Percentiles rank a stretch among this genome's conserved stretches.
phyloP scores from a whole-genome alignment of 2,113 vertebrate species.

The Pseudorhombus dupliciocellatus region DNA sequence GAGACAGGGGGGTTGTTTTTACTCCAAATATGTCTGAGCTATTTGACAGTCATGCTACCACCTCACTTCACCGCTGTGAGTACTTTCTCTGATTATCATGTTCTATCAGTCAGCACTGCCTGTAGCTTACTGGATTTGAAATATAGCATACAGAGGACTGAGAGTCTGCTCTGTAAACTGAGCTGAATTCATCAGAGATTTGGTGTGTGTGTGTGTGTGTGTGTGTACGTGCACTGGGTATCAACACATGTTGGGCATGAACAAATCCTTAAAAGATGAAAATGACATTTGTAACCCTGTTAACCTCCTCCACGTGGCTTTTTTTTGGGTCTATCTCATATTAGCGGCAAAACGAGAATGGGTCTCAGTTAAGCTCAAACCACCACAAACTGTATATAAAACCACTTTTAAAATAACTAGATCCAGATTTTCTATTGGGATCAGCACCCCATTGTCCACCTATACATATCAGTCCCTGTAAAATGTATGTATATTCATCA shows the following conservation, averaged over 20 bases:
- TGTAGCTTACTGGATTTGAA: slow-evolving; percentile 33
- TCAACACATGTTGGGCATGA: slow-evolving; percentile 25
- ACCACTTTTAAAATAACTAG: too few relatives aligned
- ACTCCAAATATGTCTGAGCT: neutral
- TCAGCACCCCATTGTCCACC: too few relatives aligned
- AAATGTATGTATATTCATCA: too few relatives aligned
- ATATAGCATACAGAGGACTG: slow-evolving; percentile 2
- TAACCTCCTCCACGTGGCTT: neutral
- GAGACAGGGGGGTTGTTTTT: neutral
- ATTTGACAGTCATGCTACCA: neutral
- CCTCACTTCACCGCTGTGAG: slow-evolving; percentile 14
- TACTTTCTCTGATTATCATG: slow-evolving; percentile 16
- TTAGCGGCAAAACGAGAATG: neutral
- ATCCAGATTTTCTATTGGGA: too few relatives aligned
- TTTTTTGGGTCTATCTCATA: neutral
- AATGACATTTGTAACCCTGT: neutral
- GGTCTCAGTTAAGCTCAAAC: neutral
- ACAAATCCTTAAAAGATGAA: slow-evolving; percentile 15
- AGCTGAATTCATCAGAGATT: slow-evolving; percentile 14
- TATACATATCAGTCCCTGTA: too few relatives aligned
- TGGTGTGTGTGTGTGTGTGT: neutral
- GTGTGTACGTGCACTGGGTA: neutral
- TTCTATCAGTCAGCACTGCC: neutral
- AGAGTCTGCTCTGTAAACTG: slow-evolving; percentile 20
- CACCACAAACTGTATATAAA: too few relatives aligned